Base-by-base conservation (phyloP, 2,888 invertebrate species). In the Gastracanthus pulcherrimus region DNA sequence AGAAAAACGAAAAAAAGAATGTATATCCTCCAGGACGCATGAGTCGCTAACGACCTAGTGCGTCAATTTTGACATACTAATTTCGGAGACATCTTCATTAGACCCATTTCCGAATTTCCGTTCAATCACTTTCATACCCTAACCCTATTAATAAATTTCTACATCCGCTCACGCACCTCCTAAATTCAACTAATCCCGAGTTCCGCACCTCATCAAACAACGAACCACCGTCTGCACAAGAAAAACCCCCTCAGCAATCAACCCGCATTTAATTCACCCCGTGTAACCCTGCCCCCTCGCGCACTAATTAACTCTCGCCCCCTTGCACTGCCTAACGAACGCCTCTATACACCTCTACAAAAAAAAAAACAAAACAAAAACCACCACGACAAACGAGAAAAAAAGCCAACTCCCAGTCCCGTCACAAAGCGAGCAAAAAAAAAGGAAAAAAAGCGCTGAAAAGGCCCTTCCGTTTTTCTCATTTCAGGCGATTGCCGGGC, bases 391-490 rank as follows among this genome's bases (percentile, higher is more conserved):
- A n/a, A n/a, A n/a, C 9, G 69, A 60, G n/a, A 60, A 13, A 45
- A 34, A 69, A 36, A 67, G n/a, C 36, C 13, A 5, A 11, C 13
- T 4, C 45, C 1, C 9, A 5, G 13, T 13, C n/a, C 45, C 4
- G 7, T 41, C 2, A 31, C 6, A 45, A 26, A 64, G 6, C n/a
- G 16, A 23, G 19, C 38, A 67, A 76, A 45, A 41, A 67, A 55
- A 72, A 71, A 41, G n/a, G 19, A 64, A 41, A 13, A 75, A 58
- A 76, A 67, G 2, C 62, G 55, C 78, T 82, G 75, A 78, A 81
- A 80, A 69, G 48, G 74, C 79, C 60, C 66, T 72, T 78, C 26
- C 70, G 70, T 76, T 80, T 82, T 76, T 82, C 48, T 82, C 76
- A 69, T 80, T 80, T 80, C 80, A 80, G 80, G 82, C 74, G 62